Conservation (phyloP, 2,797 vertebrate species). For the Potorous gilbertii region DNA sequence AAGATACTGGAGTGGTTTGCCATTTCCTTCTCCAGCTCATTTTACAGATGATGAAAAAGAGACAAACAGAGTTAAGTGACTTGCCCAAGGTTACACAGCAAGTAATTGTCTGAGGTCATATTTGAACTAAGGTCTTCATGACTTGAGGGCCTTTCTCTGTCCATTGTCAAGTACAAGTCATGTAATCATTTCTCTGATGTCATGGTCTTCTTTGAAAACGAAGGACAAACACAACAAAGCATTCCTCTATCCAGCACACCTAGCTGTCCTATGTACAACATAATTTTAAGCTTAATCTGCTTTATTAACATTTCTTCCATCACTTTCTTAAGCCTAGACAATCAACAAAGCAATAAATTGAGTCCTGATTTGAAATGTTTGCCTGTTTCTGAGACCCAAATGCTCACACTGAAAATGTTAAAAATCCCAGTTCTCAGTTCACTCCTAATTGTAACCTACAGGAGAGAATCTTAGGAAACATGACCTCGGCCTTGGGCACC, state of each 20-base stretch:
- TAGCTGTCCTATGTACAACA: not conserved
- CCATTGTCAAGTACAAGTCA: not conserved
- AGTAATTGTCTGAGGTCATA: not conserved
- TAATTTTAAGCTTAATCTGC: not conserved
- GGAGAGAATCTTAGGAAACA: not conserved
- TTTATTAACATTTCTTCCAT: not conserved
- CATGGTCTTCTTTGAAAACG: no score
- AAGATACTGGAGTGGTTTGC: not conserved
- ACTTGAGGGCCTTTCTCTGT: not conserved
- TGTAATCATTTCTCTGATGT: no score
- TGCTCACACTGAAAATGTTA: not conserved
- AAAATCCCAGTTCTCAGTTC: not conserved
- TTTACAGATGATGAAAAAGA: not conserved
- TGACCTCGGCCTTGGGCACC: not conserved
- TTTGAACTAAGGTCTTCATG: not conserved
- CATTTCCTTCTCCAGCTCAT: not conserved
- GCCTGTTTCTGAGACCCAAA: not conserved
- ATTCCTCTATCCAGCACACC: not conserved
- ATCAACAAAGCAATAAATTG: not conserved
- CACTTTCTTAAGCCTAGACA: not conserved
- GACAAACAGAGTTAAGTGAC: not conserved
- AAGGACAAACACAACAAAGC: no score
- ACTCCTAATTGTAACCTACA: not conserved
- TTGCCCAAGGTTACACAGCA: not conserved
- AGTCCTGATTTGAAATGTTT: not conserved